Evolutionary conservation across 2,113 vertebrate species (phyloP).

Genomic region (Sciurus niger): DNA sequence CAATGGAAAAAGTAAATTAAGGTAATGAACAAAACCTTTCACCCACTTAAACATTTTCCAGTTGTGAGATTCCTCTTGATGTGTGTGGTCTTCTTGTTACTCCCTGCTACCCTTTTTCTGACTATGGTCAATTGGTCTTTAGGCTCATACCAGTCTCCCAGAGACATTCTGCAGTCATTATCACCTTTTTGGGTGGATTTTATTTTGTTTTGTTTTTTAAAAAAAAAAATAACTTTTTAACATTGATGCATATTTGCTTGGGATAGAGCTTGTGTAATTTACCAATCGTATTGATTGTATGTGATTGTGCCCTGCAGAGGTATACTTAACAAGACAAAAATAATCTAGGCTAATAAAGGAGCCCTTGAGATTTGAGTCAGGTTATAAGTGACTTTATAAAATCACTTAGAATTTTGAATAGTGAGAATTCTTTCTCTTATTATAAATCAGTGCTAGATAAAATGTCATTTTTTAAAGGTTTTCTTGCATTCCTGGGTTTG

Average conservation of each 20-base stretch:
- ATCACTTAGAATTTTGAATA: constrained; percentile 78
- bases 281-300: constrained; percentile 94
- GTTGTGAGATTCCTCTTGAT: constrained; percentile 88
- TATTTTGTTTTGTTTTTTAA: constrained; percentile 86
- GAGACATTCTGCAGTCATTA: constrained; percentile 93
- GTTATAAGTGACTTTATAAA: constrained; percentile 80
- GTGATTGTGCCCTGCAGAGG: constrained; percentile 93
- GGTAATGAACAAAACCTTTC: constrained; percentile 65
- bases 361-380: constrained; percentile 87
- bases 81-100: constrained; percentile 35
- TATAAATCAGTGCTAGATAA: constrained; percentile 64
- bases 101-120: background rate
- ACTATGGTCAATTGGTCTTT: constrained; percentile 85
- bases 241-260: constrained; percentile 92
- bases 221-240: constrained; percentile 88
- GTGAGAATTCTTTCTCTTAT: constrained; percentile 77
- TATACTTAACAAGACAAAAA: constrained; percentile 90
- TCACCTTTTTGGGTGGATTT: constrained; percentile 94
- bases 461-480: constrained; percentile 33
- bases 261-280: constrained; percentile 92
- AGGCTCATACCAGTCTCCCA: constrained; percentile 90
- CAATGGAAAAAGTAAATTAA: constrained; percentile 38
- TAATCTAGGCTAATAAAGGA: constrained; percentile 88
- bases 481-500: background rate
- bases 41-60: constrained; percentile 84